Base-by-base conservation (phyloP, 1,140 invertebrate species). In the Drosophila prosaltans region DNA sequence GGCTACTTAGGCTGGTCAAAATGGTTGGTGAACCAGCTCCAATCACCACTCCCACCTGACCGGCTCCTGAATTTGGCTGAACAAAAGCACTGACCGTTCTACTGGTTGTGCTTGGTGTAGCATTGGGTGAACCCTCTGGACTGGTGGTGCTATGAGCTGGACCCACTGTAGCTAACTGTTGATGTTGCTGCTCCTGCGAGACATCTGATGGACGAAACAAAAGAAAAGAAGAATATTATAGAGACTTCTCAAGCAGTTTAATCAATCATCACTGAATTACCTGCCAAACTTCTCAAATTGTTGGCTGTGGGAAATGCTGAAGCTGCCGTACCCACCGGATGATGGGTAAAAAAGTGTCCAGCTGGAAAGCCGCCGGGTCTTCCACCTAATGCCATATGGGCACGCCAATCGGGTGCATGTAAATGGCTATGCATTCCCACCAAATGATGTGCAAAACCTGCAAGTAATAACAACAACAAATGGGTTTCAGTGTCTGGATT, bases 391-490 rank as follows among this genome's bases (percentile, higher is more conserved):
- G 88, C 88, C 89, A 95, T 94, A 54, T 94, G 91, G 2, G 94
- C 93, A 1, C 94, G 93, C 95, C 95, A 95, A 59, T 95, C 95
- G 2, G 94, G 93, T 16, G 91, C 92, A 65, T 93, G 93, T 66
- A 93, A 83, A 48, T 92, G 90, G 32, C 83, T 84, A 66, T 93
- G 94, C 65, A 95, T 91, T 2, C 94, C 95, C 5, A 95, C 94
- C 62, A 95, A 68, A 81, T 95, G 95, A 79, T 95, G 94, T 0
- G 95, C 94, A 79, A 95, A 95, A 68, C 95, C 95, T 95, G 91
- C 8, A 93, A 93, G 57, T 26, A 51, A 24, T 26, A 48, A 21
- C 40, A 36, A 28, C 8, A 32, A 64, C 39, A 41, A 40, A 64
- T 36, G 4, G 4, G 4, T 30, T 30, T 30, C 28, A 16, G 16